Evolutionary conservation across 2,888 invertebrate genomes (phyloP).

Genomic region (Baronia brevicornis): DNA sequence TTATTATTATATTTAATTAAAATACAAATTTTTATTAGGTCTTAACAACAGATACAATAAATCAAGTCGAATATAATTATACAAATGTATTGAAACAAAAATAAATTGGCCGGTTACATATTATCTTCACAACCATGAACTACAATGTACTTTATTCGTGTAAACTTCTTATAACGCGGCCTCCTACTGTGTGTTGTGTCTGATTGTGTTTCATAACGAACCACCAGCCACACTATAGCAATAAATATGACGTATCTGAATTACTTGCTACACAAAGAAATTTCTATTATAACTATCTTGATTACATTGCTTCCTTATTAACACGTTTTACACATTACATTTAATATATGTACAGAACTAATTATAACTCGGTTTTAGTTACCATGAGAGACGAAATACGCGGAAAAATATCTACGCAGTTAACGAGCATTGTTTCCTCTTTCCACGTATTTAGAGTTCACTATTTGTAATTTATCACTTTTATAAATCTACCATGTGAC

Average conservation of each 20-base stretch:
- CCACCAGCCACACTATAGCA: conserved; percentile 52
- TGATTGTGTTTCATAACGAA: conserved; percentile 46
- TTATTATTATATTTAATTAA: too few species aligned
- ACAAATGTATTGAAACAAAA: too few species aligned
- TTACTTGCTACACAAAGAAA: conserved; percentile 66
- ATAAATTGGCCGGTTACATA: neutral
- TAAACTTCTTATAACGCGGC: conserved; percentile 7
- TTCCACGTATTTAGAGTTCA: conserved; percentile 40
- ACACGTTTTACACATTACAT: conserved; percentile 63
- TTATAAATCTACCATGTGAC: too few species aligned
- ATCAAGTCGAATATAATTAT: too few species aligned
- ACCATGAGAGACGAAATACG: conserved; percentile 50
- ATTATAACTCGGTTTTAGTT: conserved; percentile 63
- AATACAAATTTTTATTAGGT: too few species aligned
- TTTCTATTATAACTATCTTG: conserved; percentile 63
- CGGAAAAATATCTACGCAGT: conserved; percentile 52
- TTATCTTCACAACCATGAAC: conserved; percentile 4
- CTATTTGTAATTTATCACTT: too few species aligned
- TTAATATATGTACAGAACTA: conserved; percentile 68
- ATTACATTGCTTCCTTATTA: conserved; percentile 70
- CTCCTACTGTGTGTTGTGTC: conserved; percentile 25
- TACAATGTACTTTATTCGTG: neutral
- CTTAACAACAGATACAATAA: too few species aligned
- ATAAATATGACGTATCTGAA: conserved; percentile 56
- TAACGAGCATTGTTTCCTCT: conserved; percentile 58